Base-by-base conservation (phyloP, 2,797 vertebrate species). In the Sparus aurata region DNA sequence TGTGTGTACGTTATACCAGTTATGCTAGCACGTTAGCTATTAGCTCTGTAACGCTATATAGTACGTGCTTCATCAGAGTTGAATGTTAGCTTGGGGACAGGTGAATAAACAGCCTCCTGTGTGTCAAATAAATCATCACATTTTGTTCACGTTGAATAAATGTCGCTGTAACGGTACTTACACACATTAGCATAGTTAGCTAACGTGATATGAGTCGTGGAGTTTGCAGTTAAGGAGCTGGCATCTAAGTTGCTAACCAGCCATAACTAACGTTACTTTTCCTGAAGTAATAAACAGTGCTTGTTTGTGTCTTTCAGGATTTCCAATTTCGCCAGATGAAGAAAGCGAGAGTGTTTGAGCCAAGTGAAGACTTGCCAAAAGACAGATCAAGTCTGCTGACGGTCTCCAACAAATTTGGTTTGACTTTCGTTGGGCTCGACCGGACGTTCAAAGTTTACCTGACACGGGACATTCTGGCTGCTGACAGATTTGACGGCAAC, bases 281-380 rank as follows among this genome's bases (percentile, higher is more conserved):
- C 9, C 16, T 38, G 27, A 52, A 78, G 4, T 68, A 59, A 62
- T 27, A 66, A 20, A 43, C 30, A 12, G 1, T 50, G 30, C 22
- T 57, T 49, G 20, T 61, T 5, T 75, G 49, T 80, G 1, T 61
- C 57, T 68, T 69, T 68, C 91, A 99, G 98, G 97, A 99, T 88
- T 99, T 99, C 80, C 96, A 98, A 84, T 99, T 99, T 91, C 95
- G 96, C 72, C 97, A 99, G 0, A 96, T 99, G 95, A 98, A 98
- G 94, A 98, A 98, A 86, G 90, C 96, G 0, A 95, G 96, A 8
- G 92, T 99, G 61, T 99, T 99, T 65, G 94, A 97, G 0, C 65
- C 96, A 4, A 91, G 96, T 0, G 94, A 94, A 0, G 96, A 97
- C 7, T 73, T 99, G 65, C 96, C 97, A 13, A 97, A 94, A 86